A percentile compares a stretch with the other conserved stretches of the same genome.
These are phyloP conservation scores for Halyomorpha halys DNA, from an alignment of 1,140 invertebrate species.

Conservation along the genomic window DNA sequence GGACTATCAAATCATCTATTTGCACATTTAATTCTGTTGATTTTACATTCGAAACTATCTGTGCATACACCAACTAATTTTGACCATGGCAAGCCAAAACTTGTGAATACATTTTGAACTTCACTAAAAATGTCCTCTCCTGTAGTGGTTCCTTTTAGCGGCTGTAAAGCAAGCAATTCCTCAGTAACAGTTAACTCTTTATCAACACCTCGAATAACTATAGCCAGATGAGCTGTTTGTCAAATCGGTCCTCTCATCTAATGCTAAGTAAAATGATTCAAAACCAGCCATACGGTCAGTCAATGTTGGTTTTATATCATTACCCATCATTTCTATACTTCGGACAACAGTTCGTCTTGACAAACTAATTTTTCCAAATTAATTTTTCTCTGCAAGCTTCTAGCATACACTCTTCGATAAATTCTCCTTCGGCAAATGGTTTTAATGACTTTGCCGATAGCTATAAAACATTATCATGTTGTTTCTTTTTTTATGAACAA, in stretches of 20 bases:
- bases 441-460: no score
- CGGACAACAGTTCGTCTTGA: no score
- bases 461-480: no score
- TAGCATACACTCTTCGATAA: background rate
- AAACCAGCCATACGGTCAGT: background rate
- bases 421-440: background rate
- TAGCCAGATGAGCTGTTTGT: background rate
- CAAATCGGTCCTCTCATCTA: no score
- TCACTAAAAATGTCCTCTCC: background rate
- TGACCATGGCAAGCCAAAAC: background rate
- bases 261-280: background rate
- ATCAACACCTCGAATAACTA: background rate
- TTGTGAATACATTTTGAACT: background rate
- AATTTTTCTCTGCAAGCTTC: background rate
- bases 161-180: background rate
- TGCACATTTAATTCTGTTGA: background rate
- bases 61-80: no score
- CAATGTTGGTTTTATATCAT: background rate
- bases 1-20: background rate
- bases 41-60: background rate
- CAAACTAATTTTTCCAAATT: no score
- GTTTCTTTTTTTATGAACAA: no score
- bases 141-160: background rate
- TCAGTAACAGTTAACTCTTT: background rate
- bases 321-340: no score